phyloP scores from a whole-genome alignment of 2,888 invertebrate genomes.

The Chymomyza amoena region DNA sequence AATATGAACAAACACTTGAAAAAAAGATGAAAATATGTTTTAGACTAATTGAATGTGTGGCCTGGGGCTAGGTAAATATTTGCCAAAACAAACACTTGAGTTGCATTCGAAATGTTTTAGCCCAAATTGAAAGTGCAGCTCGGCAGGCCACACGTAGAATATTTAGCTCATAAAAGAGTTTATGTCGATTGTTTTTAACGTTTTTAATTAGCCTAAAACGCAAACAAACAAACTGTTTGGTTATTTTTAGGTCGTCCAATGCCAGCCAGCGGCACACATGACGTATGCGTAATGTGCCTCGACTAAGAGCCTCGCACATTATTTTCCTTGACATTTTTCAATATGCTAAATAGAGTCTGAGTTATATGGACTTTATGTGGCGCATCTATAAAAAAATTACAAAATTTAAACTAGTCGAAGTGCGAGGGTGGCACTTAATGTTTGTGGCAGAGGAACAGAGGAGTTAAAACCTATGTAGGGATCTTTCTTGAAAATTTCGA shows the following conservation, averaged over 20 bases:
- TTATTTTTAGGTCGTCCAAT: constrained; percentile 44
- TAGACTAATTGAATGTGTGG: constrained; percentile 3
- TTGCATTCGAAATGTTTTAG: constrained; percentile 20
- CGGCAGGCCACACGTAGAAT: neutral
- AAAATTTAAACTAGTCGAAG: constrained; percentile 26
- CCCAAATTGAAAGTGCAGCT: neutral
- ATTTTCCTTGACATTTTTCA: constrained; percentile 58
- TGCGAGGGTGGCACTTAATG: too few relatives aligned
- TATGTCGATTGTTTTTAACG: constrained; percentile 13
- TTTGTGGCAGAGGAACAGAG: too few relatives aligned
- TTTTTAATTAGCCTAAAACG: neutral
- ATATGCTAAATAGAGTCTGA: constrained; percentile 20
- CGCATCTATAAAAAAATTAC: constrained; percentile 26
- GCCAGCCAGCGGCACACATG: constrained; percentile 51
- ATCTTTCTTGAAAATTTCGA: too few relatives aligned
- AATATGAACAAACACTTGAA: neutral
- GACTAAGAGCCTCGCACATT: constrained; percentile 6
- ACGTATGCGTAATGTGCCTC: constrained; percentile 61
- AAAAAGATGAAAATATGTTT: neutral
- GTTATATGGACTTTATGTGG: neutral
- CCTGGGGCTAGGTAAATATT: neutral
- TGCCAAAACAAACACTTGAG: constrained; percentile 20
- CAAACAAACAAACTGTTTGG: neutral
- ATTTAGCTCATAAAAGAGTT: constrained; percentile 19
- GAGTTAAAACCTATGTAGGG: too few relatives aligned